phyloP scores from a whole-genome alignment of 2,113 vertebrate genomes.

The Corythaeola cristata region DNA sequence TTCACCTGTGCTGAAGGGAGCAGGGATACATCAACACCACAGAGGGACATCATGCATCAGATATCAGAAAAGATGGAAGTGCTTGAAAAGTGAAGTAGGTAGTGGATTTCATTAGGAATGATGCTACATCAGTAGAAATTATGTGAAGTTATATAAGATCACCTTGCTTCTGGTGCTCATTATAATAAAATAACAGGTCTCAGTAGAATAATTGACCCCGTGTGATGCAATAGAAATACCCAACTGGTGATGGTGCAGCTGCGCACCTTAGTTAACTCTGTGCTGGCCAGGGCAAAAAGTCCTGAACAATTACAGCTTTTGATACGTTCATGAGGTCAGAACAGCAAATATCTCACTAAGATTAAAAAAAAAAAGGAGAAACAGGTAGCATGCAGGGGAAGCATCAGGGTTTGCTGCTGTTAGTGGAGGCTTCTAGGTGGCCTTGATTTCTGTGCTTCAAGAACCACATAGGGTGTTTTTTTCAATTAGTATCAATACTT shows the following conservation, averaged over 20 bases:
- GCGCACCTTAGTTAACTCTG: fast-evolving
- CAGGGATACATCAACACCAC: neutral
- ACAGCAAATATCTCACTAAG: neutral
- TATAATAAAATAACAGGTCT: slow-evolving; percentile 15
- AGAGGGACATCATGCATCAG: neutral
- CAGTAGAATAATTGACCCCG: neutral
- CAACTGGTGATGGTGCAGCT: neutral
- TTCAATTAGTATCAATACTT: neutral
- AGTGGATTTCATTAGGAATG: neutral
- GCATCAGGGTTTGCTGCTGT: neutral
- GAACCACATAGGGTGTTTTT: neutral
- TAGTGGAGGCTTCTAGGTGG: neutral
- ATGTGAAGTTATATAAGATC: neutral
- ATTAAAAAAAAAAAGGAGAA: neutral
- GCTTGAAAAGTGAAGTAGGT: neutral
- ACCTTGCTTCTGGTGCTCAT: neutral
- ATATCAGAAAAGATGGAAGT: neutral
- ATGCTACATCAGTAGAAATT: neutral
- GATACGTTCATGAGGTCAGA: neutral
- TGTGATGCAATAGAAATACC: neutral
- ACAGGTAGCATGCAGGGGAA: neutral
- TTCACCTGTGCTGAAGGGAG: neutral
- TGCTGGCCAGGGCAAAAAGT: neutral
- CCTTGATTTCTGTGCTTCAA: neutral
- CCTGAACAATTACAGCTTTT: neutral